Conservation (phyloP, 2,888 invertebrate species). For the Pogonocherus hispidulus region DNA sequence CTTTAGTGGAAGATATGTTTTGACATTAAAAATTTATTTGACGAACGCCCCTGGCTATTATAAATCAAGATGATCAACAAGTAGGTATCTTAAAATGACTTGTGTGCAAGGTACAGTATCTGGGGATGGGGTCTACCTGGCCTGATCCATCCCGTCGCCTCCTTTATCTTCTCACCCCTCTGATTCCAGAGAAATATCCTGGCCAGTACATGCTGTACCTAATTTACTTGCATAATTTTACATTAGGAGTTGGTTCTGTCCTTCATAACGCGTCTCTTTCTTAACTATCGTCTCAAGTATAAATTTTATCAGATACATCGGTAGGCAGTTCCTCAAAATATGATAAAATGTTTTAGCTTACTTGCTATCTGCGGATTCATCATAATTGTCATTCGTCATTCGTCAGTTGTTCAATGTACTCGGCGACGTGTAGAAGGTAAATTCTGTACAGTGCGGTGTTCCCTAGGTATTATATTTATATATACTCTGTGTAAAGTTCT, state of each 20-base stretch:
- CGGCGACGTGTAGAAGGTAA: not conserved
- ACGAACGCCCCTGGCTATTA: constrained; percentile 13
- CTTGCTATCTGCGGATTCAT: constrained; percentile 7
- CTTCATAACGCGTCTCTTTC: constrained; percentile 33
- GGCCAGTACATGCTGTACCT: constrained; percentile 2
- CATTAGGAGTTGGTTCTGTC: not conserved
- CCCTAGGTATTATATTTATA: too few relatives aligned
- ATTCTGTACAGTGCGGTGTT: too few relatives aligned
- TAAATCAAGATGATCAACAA: constrained; percentile 24
- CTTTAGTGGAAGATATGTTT: too few relatives aligned
- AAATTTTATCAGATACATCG: constrained; percentile 54
- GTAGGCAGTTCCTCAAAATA: constrained; percentile 54
- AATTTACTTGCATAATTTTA: too few relatives aligned
- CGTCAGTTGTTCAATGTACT: not conserved
- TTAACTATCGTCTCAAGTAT: constrained; percentile 46
- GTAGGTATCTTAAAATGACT: not conserved
- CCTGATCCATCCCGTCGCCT: not conserved
- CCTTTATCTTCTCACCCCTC: constrained; percentile 1
- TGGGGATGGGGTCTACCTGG: constrained; percentile 1
- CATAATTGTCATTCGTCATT: not conserved
- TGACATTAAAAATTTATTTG: not conserved
- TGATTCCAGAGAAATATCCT: not conserved
- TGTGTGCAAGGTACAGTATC: not conserved
- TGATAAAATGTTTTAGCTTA: constrained; percentile 41
- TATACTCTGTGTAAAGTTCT: not conserved